Conservation (phyloP, 2,113 vertebrate genomes). For the Uria lomvia region DNA sequence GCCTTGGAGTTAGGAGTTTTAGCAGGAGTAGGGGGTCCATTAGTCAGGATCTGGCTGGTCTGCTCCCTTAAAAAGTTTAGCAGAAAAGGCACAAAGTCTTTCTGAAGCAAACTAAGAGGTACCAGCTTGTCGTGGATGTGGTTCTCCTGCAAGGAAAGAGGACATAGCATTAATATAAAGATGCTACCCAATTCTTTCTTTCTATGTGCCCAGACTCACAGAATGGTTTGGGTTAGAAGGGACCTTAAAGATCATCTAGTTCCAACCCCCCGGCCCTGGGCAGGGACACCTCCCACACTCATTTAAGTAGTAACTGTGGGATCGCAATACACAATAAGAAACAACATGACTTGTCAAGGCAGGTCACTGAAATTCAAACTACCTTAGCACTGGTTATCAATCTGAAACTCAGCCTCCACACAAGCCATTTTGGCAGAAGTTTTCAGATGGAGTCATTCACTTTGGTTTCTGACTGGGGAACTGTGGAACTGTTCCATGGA, state of each 20-base stretch:
- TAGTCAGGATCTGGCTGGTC: slow-evolving; percentile 87
- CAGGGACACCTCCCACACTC: background rate
- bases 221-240: too few relatives aligned
- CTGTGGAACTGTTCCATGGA: background rate
- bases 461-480: background rate
- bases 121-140: slow-evolving; percentile 57
- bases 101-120: slow-evolving; percentile 76
- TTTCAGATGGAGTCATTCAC: background rate
- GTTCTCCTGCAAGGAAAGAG: slow-evolving; percentile 61
- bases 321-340: background rate
- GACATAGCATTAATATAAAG: background rate
- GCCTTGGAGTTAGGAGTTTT: slow-evolving; percentile 83
- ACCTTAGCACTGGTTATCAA: background rate
- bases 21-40: slow-evolving; percentile 91
- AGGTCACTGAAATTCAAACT: background rate
- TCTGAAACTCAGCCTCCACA: background rate
- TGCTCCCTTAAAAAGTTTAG: slow-evolving; percentile 95
- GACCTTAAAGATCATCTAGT: too few relatives aligned
- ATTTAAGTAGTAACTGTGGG: background rate
- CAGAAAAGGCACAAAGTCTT: slow-evolving; percentile 93
- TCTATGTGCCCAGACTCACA: background rate
- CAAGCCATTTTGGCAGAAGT: background rate
- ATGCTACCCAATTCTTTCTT: background rate
- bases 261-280: too few relatives aligned
- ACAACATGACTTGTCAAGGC: background rate